Conservation (phyloP, 2,888 invertebrate species). For the Ceraclea dissimilis region DNA sequence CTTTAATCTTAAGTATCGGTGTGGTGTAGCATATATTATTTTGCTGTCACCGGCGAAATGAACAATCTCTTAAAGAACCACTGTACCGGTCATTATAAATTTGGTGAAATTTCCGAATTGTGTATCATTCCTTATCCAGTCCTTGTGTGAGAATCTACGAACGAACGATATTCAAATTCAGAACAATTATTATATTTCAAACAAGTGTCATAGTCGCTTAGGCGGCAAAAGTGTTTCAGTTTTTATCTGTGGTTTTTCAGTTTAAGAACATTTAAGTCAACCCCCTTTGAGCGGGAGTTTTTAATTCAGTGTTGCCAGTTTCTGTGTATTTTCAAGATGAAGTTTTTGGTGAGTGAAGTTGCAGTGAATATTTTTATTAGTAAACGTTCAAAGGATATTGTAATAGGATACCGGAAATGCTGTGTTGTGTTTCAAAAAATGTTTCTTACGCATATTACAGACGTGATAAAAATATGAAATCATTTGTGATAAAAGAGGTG, state of each 20-base stretch:
- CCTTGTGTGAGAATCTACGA: slow-evolving; percentile 35
- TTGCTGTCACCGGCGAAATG: background rate
- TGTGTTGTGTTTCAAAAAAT: too few species aligned
- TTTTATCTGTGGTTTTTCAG: background rate
- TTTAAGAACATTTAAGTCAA: too few species aligned
- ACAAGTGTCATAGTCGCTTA: slow-evolving; percentile 11
- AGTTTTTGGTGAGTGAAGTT: slow-evolving; percentile 48
- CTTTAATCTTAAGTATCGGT: background rate
- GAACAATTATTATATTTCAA: background rate
- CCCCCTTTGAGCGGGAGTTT: slow-evolving; percentile 7
- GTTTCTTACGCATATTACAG: too few species aligned
- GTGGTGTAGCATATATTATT: background rate
- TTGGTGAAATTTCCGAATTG: slow-evolving; percentile 40
- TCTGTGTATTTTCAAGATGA: slow-evolving; percentile 43
- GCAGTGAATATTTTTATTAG: too few species aligned
- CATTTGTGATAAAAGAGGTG: too few species aligned
- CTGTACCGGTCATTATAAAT: slow-evolving; percentile 39
- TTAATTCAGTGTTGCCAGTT: slow-evolving; percentile 28
- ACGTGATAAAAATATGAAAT: too few species aligned
- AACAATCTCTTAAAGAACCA: background rate
- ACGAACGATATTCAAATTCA: background rate
- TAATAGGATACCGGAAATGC: too few species aligned
- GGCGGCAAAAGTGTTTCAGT: slow-evolving; percentile 8
- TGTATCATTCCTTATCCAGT: slow-evolving; percentile 47
- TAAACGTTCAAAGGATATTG: too few species aligned